Evolutionary conservation across 92 coral and sea anemone species (phyloP).

Genomic region (Porites lobata): DNA sequence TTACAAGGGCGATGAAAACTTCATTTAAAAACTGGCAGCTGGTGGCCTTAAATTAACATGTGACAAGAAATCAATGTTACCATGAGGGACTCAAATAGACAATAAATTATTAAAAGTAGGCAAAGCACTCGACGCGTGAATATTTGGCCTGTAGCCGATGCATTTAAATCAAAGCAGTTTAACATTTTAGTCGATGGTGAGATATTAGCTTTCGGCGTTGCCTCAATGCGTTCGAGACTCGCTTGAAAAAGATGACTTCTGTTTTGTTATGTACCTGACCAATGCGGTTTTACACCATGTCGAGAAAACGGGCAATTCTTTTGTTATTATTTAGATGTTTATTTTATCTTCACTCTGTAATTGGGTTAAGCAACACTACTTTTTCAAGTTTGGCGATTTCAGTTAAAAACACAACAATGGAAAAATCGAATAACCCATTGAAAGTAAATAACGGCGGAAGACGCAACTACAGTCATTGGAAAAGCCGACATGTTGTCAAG

Average conservation of each 20-base stretch:
- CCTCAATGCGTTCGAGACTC: background rate
- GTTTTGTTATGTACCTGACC: background rate
- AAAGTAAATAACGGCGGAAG: background rate
- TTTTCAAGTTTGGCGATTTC: background rate
- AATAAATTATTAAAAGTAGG: slow-evolving; percentile 27
- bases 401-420: background rate
- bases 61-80: background rate
- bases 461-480: background rate
- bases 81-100: background rate
- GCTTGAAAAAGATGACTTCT: background rate
- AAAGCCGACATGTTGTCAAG: background rate
- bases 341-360: background rate
- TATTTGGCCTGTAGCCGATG: slow-evolving; percentile 1
- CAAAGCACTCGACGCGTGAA: background rate
- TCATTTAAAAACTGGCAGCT: background rate
- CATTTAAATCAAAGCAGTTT: background rate
- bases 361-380: background rate
- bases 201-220: background rate
- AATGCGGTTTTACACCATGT: slow-evolving; percentile 4
- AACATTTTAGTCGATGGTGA: background rate
- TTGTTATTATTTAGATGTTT: slow-evolving; percentile 39
- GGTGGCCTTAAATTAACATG: background rate
- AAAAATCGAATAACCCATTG: background rate
- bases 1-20: background rate
- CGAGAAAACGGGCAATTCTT: background rate